phyloP scores from a whole-genome alignment of 35 echinoderm and acorn worm genomes.

The Eucidaris tribuloides region DNA sequence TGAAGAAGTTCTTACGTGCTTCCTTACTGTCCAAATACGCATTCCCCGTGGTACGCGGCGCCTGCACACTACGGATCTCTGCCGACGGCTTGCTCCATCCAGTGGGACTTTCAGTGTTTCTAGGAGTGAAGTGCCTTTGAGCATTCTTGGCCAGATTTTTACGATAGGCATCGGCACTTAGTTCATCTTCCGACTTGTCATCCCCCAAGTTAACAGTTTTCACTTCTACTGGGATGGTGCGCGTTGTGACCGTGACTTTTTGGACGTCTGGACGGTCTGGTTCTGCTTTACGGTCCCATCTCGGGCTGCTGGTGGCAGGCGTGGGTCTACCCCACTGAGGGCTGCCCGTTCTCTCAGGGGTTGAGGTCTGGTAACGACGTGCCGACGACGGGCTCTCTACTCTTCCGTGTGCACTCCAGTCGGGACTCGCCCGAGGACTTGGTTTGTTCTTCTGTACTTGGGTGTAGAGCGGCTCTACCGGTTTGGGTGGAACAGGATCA shows the following conservation, averaged over 20 bases:
- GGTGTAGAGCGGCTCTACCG: slow-evolving; percentile 15
- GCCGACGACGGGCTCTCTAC: background rate
- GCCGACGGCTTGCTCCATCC: background rate
- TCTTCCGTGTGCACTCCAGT: background rate
- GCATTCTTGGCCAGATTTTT: slow-evolving; percentile 21
- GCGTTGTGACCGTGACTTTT: slow-evolving; percentile 26
- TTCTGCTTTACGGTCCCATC: slow-evolving; percentile 3
- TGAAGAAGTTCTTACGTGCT: slow-evolving; percentile 11
- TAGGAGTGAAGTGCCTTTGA: background rate
- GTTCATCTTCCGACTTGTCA: slow-evolving; percentile 30
- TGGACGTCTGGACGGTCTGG: slow-evolving; percentile 25
- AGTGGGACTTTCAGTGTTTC: background rate
- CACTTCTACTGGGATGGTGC: slow-evolving; percentile 32
- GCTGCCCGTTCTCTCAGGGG: background rate
- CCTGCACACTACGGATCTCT: slow-evolving; percentile 14
- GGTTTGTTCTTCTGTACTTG: slow-evolving; percentile 34
- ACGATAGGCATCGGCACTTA: slow-evolving; percentile 5
- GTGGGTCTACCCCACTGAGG: background rate
- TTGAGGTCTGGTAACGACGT: too few relatives aligned
- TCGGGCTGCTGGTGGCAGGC: slow-evolving; percentile 7
- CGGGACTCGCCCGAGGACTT: slow-evolving; percentile 42
- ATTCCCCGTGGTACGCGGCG: slow-evolving; percentile 18
- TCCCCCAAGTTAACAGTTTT: slow-evolving; percentile 44
- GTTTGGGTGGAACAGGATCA: background rate
- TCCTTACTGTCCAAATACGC: slow-evolving; percentile 29